phyloP scores from a whole-genome alignment of 2,113 vertebrate species.

The Ophthalmolycus amberensis region DNA sequence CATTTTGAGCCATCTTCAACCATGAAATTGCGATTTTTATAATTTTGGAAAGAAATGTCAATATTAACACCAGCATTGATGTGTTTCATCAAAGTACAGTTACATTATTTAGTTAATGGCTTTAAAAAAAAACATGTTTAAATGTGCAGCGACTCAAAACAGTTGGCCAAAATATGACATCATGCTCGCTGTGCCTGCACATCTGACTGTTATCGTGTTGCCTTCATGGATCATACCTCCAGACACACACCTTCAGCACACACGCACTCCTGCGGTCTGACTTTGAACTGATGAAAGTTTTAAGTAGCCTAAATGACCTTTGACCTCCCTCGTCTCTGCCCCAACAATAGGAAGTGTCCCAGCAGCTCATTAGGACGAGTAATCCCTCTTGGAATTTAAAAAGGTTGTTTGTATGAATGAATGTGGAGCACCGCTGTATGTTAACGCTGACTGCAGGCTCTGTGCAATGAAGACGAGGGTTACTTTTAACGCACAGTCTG shows the following conservation, averaged over 20 bases:
- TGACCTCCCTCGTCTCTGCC: conserved; percentile 19
- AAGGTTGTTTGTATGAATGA: conserved; percentile 57
- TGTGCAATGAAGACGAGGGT: conserved; percentile 51
- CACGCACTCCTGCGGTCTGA: neutral
- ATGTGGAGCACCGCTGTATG: conserved; percentile 30
- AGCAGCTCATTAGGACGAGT: conserved; percentile 58
- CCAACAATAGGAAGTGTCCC: conserved; percentile 49
- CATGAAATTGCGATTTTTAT: neutral
- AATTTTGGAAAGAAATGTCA: neutral
- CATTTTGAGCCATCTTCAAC: neutral
- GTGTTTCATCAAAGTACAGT: too few relatives aligned
- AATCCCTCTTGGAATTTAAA: conserved; percentile 66
- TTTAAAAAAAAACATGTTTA: too few relatives aligned
- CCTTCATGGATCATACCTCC: neutral
- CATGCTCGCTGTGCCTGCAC: neutral
- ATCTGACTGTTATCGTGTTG: neutral
- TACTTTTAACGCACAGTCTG: conserved; percentile 32
- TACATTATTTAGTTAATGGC: too few relatives aligned
- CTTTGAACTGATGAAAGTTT: conserved; percentile 8
- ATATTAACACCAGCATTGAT: neutral
- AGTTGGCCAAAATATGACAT: neutral
- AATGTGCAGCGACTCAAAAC: neutral
- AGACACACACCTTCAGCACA: conserved; percentile 2
- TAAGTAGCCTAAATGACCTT: conserved; percentile 27
- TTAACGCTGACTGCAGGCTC: conserved; percentile 43